These are phyloP conservation scores for Drosophila limbata DNA, from an alignment of 2,888 invertebrate genomes.

Conservation along the genomic window DNA sequence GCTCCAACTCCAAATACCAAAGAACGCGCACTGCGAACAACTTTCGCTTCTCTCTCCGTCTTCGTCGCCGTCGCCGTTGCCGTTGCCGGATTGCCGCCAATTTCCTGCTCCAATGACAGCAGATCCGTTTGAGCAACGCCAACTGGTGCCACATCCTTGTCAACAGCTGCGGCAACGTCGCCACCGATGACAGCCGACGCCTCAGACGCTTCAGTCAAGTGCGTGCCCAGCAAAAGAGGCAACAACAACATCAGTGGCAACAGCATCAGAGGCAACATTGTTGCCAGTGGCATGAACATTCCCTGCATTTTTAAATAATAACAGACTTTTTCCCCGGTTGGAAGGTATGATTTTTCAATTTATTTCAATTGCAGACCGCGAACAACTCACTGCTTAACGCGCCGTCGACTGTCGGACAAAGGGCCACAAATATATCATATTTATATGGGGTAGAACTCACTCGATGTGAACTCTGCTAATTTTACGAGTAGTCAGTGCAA, in stretches of 20 bases:
- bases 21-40: constrained; percentile 50
- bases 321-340: constrained; percentile 23
- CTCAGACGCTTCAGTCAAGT: constrained; percentile 64
- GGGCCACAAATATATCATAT: constrained; percentile 45
- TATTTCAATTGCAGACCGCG: constrained; percentile 47
- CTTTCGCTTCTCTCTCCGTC: constrained; percentile 27
- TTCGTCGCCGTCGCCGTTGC: constrained; percentile 22
- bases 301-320: constrained; percentile 68
- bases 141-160: constrained; percentile 76
- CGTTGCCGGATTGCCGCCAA: constrained; percentile 63
- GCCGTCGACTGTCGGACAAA: constrained; percentile 53
- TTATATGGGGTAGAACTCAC: constrained; percentile 47
- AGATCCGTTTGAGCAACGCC: constrained; percentile 75
- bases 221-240: constrained; percentile 41
- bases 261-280: constrained; percentile 29
- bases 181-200: constrained; percentile 40
- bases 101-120: constrained; percentile 78
- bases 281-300: constrained; percentile 29
- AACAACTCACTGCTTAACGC: constrained; percentile 37
- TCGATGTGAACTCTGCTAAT: constrained; percentile 54
- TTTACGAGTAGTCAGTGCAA: constrained; percentile 42
- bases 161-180: constrained; percentile 59
- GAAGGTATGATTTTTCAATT: constrained; percentile 59
- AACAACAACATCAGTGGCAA: constrained; percentile 17
- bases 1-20: constrained; percentile 46